phyloP scores from a whole-genome alignment of 2,888 invertebrate species.

The Cheilosia vernalis region DNA sequence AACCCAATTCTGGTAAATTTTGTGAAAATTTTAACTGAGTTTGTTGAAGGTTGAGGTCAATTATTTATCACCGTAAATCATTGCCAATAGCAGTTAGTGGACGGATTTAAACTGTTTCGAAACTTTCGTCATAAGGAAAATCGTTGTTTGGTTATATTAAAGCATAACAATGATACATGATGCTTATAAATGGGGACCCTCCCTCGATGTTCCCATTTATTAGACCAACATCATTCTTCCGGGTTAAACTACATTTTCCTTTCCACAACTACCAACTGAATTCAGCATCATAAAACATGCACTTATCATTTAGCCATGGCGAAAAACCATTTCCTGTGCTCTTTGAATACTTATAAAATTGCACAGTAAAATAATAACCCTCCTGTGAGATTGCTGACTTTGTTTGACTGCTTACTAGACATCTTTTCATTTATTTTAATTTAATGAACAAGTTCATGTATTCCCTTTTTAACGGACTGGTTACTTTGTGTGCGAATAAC shows the following conservation, averaged over 20 bases:
- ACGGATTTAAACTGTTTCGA: no score
- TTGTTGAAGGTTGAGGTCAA: not conserved
- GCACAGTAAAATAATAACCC: not conserved
- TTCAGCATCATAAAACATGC: slow-evolving; percentile 7
- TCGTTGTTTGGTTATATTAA: no score
- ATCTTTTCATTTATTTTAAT: slow-evolving; percentile 12
- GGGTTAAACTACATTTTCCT: not conserved
- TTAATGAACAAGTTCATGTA: slow-evolving; percentile 12
- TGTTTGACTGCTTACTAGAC: not conserved
- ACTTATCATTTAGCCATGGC: not conserved
- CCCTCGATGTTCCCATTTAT: not conserved
- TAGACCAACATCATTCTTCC: not conserved
- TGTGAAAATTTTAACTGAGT: not conserved
- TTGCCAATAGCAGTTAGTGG: no score
- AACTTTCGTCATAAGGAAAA: no score
- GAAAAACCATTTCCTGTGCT: slow-evolving; percentile 11
- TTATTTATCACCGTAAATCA: not conserved
- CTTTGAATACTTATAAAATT: slow-evolving; percentile 2
- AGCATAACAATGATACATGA: no score
- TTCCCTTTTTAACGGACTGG: not conserved
- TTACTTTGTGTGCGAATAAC: not conserved
- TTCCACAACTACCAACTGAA: slow-evolving; percentile 3
- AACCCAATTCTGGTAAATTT: not conserved
- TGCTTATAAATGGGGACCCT: not conserved
- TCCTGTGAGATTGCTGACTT: not conserved